Percentiles rank a stretch among this genome's conserved stretches.
Conservation (phyloP, 30 jellyfish, hydroid and myxozoan species). For the Pseudorhiza aurosa region DNA sequence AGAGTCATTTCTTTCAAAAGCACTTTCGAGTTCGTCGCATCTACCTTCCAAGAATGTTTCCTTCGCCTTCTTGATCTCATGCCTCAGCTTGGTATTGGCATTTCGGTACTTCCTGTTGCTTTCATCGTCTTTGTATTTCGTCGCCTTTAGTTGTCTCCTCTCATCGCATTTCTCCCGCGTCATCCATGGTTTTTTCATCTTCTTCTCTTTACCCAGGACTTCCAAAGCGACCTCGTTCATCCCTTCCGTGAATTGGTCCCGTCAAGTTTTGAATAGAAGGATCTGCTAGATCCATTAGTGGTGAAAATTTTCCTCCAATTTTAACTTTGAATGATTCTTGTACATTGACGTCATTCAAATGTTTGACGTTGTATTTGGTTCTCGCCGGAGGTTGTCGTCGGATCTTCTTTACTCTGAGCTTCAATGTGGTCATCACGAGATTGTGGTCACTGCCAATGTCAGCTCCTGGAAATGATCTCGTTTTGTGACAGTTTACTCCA, state of each 20-base stretch:
- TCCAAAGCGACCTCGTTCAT: constrained; percentile 53
- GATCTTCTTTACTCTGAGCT: constrained; percentile 18
- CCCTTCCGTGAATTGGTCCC: constrained; percentile 40
- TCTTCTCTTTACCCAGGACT: constrained; percentile 31
- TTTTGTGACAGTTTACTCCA: constrained; percentile 33
- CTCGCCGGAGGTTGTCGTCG: constrained; percentile 21
- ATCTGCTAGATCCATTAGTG: constrained; percentile 29
- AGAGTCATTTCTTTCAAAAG: too few relatives aligned
- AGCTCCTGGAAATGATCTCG: not conserved
- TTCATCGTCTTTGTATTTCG: constrained; percentile 27
- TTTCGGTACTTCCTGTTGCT: constrained; percentile 32
- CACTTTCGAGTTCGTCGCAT: too few relatives aligned
- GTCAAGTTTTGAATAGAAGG: constrained; percentile 26
- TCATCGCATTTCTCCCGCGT: constrained; percentile 48
- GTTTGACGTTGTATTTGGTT: constrained; percentile 32
- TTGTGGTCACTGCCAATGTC: too few relatives aligned
- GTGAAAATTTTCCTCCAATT: constrained; percentile 40
- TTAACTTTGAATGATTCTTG: constrained; percentile 12
- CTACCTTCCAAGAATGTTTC: too few relatives aligned
- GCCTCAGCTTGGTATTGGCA: constrained; percentile 18
- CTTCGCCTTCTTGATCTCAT: too few relatives aligned
- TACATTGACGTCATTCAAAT: constrained; percentile 28
- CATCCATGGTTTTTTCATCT: constrained; percentile 47
- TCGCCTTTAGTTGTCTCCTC: too few relatives aligned
- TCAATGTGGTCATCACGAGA: constrained; percentile 22